Conservation (phyloP, 2,113 vertebrate genomes). For the Athene noctua region DNA sequence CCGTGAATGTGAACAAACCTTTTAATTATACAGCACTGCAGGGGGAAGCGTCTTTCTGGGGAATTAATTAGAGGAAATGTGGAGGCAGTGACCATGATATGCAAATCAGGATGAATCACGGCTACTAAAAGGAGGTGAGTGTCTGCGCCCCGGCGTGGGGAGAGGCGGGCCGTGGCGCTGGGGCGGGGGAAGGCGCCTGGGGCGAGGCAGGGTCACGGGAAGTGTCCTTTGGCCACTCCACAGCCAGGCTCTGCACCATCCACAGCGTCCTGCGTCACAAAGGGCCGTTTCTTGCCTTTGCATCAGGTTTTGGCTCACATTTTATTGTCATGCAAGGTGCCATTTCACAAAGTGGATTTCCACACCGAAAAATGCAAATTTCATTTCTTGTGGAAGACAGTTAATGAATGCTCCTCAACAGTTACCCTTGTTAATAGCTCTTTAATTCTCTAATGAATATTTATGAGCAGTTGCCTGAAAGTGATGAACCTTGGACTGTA, state of each 20-base stretch:
- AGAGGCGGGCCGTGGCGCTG: not conserved
- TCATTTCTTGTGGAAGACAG: conserved; percentile 2
- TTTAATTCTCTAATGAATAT: conserved; percentile 47
- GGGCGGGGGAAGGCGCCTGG: fast-evolving
- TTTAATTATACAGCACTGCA: fast-evolving
- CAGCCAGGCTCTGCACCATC: fast-evolving
- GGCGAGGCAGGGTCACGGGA: not conserved
- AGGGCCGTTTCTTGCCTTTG: not conserved
- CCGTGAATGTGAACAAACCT: fast-evolving
- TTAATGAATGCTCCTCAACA: conserved; percentile 23
- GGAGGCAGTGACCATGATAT: not conserved
- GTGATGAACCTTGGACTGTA: not conserved
- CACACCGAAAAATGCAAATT: not conserved
- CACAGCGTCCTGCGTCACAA: not conserved
- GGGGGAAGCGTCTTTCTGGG: not conserved
- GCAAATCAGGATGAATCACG: not conserved
- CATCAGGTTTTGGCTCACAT: not conserved
- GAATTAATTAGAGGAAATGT: not conserved
- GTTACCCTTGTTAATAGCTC: conserved; percentile 1
- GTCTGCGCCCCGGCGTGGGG: not conserved
- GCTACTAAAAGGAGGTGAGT: not conserved
- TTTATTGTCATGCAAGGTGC: not conserved
- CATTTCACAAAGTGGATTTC: not conserved
- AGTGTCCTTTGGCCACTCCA: fast-evolving
- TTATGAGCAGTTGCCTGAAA: not conserved